Base-by-base conservation (phyloP, 2,888 invertebrate species). In the Meteorus colon region DNA sequence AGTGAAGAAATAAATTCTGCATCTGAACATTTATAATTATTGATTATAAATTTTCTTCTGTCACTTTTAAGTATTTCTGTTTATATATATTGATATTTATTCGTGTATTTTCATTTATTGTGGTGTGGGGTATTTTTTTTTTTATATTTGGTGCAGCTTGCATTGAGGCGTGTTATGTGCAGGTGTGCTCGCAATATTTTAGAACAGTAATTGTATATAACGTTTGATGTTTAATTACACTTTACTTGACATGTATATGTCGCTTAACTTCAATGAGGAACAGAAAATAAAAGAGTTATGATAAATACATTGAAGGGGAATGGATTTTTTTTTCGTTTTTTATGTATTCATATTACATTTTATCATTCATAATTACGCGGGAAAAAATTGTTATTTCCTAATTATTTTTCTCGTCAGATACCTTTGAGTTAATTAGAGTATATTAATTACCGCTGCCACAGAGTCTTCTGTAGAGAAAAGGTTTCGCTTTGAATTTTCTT, bases 161-260 rank as follows among this genome's bases (percentile, higher is more conserved):
- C 70, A 37, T 16, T 31, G n/a, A 29, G 55, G 69, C 55, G 29
- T 41, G 4, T 24, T 31, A n/a, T 19, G 31, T 75, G 84, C 84
- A 84, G 85, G 83, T 85, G 84, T 81, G 77, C 77, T 79, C 27
- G 4, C 27, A 29, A 24, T 8, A 62, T 29, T 31, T 29, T 62
- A 62, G 16, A 62, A 55, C 70, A 78, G 84, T 87, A 88, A 88
- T 88, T 87, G 86, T 85, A 79, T 84, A 73, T 84, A 74, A 80
- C 82, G 86, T 87, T 88, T 87, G 85, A 86, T 87, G 86, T 87
- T 87, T 87, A 86, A 88, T 88, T 86, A 86, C 82, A 85, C 87
- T 87, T 86, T 82, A 83, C 59, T 45, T 71, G 71, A 51, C 69
- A 48, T 62, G 65, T 24, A 37, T 60, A 55, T 37, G 37, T n/a